phyloP scores from a whole-genome alignment of 1,140 invertebrate genomes.

The Hyles euphorbiae region DNA sequence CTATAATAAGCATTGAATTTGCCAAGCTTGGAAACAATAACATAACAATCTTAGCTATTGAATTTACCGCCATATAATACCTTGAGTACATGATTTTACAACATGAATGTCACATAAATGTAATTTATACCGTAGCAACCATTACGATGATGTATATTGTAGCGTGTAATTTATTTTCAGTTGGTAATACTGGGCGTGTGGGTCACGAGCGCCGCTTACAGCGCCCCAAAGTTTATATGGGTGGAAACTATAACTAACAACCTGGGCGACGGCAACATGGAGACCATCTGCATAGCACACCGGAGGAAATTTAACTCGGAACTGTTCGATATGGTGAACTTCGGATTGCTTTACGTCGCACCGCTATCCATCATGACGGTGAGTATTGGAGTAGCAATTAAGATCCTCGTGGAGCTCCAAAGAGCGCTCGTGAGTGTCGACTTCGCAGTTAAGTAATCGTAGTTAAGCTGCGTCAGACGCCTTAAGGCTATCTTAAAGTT shows the following conservation, averaged over 20 bases:
- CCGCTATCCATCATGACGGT: constrained; percentile 85
- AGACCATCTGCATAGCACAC: constrained; percentile 84
- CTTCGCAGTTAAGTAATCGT: too few species aligned
- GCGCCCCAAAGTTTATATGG: constrained; percentile 85
- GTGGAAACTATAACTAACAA: constrained; percentile 81
- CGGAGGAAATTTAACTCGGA: constrained; percentile 85
- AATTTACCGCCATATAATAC: too few species aligned
- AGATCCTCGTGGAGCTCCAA: neutral
- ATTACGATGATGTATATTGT: too few species aligned
- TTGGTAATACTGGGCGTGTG: constrained; percentile 84
- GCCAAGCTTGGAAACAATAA: too few species aligned
- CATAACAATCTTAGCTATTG: too few species aligned
- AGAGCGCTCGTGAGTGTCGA: too few species aligned
- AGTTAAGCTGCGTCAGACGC: too few species aligned
- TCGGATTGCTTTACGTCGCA: constrained; percentile 83
- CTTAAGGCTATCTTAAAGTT: too few species aligned
- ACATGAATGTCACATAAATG: too few species aligned
- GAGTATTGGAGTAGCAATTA: constrained; percentile 40
- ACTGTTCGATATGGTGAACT: constrained; percentile 85
- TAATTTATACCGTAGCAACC: too few species aligned
- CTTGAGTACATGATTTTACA: too few species aligned
- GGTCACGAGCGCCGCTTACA: constrained; percentile 85
- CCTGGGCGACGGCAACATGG: constrained; percentile 75
- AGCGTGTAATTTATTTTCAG: constrained; percentile 53
- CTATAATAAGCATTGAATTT: too few species aligned